phyloP scores from a whole-genome alignment of 92 coral and sea anemone genomes.

The Nematostella vectensis region DNA sequence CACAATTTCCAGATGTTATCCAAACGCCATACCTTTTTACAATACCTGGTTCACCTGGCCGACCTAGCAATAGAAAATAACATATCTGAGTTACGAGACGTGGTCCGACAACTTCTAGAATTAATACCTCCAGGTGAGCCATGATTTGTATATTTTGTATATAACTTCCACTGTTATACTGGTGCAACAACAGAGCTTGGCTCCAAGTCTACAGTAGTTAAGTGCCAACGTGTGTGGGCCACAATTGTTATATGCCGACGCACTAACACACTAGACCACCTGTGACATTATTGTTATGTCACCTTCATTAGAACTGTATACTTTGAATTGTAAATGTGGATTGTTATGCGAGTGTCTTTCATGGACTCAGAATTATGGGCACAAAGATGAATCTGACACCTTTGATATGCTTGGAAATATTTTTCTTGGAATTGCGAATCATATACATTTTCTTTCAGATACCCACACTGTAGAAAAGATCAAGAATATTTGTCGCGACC shows the following conservation, averaged over 20 bases:
- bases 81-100: slow-evolving; percentile 81
- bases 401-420: too few relatives aligned
- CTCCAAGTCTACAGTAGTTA: background rate
- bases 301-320: too few relatives aligned
- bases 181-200: background rate
- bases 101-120: slow-evolving; percentile 73
- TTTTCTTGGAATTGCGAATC: too few relatives aligned
- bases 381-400: too few relatives aligned
- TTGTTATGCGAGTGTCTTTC: too few relatives aligned
- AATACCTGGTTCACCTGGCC: slow-evolving; percentile 73
- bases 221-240: too few relatives aligned
- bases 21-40: slow-evolving; percentile 72
- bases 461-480: slow-evolving; percentile 69
- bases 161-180: background rate
- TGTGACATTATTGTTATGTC: too few relatives aligned
- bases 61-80: slow-evolving; percentile 70
- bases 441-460: slow-evolving; percentile 41
- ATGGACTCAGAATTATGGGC: too few relatives aligned
- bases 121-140: slow-evolving; percentile 81
- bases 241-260: too few relatives aligned
- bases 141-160: background rate
- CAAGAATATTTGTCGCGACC: slow-evolving; percentile 58
- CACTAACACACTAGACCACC: too few relatives aligned
- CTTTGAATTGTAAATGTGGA: too few relatives aligned
- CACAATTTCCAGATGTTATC: slow-evolving; percentile 47